Evolutionary conservation across 1,140 invertebrate genomes (phyloP).

Genomic region (Lucilia cuprina): DNA sequence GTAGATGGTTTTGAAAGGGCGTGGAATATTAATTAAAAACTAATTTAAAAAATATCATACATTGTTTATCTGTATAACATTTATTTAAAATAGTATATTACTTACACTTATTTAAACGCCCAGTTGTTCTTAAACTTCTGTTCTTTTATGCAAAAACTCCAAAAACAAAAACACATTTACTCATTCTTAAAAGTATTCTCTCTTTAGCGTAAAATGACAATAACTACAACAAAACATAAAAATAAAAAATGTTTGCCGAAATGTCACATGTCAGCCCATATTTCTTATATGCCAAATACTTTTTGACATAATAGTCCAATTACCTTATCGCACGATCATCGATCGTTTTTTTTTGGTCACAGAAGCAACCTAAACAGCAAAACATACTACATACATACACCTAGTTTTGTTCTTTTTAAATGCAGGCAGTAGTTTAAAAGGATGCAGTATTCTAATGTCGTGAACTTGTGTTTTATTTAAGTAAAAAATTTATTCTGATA

Average conservation of each 20-base stretch:
- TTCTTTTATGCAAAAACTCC: not conserved
- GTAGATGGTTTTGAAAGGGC: conserved; percentile 3
- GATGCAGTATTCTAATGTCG: no score
- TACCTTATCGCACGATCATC: conserved; percentile 63
- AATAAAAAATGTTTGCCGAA: conserved; percentile 44
- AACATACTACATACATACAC: not conserved
- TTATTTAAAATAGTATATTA: not conserved
- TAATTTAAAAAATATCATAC: conserved; percentile 31
- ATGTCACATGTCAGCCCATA: conserved; percentile 62
- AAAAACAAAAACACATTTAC: not conserved
- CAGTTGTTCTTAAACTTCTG: not conserved
- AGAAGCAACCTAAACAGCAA: conserved; percentile 4
- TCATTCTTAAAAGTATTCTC: not conserved
- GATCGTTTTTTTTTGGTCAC: conserved; percentile 44
- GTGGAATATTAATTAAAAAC: conserved; percentile 35
- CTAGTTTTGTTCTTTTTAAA: not conserved
- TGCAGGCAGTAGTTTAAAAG: not conserved
- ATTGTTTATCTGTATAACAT: not conserved
- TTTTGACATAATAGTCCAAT: conserved; percentile 63
- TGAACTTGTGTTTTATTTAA: no score
- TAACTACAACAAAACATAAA: not conserved
- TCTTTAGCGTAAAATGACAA: not conserved
- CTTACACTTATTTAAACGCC: conserved; percentile 11
- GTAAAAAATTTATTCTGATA: no score
- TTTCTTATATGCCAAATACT: conserved; percentile 63